Evolutionary conservation across 2,113 vertebrate genomes (phyloP).

Genomic region (Eubucco bourcierii): DNA sequence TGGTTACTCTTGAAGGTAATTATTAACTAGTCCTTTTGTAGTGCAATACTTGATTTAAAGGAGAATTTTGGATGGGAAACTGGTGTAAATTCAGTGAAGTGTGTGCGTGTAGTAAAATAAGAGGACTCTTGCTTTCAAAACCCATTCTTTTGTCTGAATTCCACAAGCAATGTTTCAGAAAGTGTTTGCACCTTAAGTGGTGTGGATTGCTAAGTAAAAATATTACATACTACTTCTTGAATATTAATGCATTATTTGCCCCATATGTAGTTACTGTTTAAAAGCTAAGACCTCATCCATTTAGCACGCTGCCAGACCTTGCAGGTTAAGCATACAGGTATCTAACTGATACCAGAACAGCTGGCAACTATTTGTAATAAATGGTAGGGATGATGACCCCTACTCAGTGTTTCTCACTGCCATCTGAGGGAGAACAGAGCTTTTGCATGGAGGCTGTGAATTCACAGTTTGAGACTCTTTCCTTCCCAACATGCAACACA

Average conservation of each 20-base stretch:
- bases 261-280: not conserved
- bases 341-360: not conserved
- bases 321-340: fast-evolving
- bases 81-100: not conserved
- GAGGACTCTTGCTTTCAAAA: not conserved
- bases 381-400: not conserved
- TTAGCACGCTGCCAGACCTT: not conserved
- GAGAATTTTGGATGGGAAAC: not conserved
- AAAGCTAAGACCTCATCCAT: not conserved
- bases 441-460: not conserved
- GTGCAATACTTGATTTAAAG: not conserved
- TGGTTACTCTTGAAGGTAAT: not conserved
- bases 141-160: not conserved
- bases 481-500: not conserved
- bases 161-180: not conserved
- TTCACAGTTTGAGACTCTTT: not conserved
- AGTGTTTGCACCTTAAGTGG: not conserved
- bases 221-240: not conserved
- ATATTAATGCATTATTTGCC: not conserved
- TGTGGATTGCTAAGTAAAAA: not conserved
- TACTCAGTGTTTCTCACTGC: fast-evolving
- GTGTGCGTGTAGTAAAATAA: not conserved
- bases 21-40: constrained; percentile 33
- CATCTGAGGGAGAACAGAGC: not conserved
- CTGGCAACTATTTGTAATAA: not conserved